These are phyloP conservation scores for Tarsius wallacei DNA, from an alignment of 2,797 vertebrate genomes.

Conservation along the genomic window DNA sequence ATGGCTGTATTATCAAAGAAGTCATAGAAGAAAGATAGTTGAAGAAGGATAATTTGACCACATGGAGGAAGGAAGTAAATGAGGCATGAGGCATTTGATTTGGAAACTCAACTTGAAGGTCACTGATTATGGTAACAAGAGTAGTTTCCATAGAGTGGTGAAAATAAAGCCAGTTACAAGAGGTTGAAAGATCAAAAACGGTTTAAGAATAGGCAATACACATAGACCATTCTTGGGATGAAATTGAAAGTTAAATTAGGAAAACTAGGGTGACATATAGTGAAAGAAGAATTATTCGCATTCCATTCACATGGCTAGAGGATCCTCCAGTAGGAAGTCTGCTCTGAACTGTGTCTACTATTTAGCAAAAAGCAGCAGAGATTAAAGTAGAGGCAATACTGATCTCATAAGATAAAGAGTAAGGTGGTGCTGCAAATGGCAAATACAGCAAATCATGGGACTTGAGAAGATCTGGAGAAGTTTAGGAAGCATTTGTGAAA, in stretches of 20 bases:
- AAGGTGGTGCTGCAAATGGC: not conserved
- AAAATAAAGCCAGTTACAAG: not conserved
- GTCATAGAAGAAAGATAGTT: not conserved
- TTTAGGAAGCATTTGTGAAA: not conserved
- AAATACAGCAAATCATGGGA: not conserved
- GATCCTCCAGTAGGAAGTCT: not conserved
- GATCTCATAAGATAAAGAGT: not conserved
- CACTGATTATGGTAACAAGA: not conserved
- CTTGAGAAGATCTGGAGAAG: not conserved
- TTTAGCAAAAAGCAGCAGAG: not conserved
- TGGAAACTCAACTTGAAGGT: not conserved
- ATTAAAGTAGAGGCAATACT: not conserved
- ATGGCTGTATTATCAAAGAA: not conserved
- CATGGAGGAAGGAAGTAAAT: not conserved
- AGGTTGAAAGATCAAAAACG: not conserved
- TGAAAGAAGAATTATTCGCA: slow-evolving; percentile 7
- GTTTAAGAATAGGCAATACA: not conserved
- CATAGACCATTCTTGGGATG: not conserved
- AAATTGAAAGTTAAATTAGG: not conserved
- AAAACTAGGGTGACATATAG: not conserved
- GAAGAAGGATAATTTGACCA: not conserved
- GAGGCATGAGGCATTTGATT: not conserved
- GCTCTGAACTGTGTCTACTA: not conserved
- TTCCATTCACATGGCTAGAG: not conserved
- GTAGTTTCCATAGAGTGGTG: not conserved